Conservation (phyloP, 2,888 invertebrate species). For the Polyommatus iphigenia region DNA sequence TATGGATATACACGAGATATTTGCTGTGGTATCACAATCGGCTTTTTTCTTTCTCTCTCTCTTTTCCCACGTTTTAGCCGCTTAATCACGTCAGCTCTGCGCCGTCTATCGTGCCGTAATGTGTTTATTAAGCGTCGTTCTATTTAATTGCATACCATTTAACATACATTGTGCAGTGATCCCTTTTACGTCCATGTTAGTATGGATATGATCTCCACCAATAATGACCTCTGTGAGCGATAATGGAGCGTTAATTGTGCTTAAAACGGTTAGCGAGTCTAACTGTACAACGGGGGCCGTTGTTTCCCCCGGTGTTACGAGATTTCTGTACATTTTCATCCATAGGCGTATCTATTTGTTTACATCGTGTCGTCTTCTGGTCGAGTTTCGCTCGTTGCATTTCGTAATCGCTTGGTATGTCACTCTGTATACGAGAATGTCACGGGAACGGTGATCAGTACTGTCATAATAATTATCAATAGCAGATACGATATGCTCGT, state of each 20-base stretch:
- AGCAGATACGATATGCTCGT: slow-evolving; percentile 17
- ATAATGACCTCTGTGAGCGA: slow-evolving; percentile 50
- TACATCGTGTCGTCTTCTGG: slow-evolving; percentile 52
- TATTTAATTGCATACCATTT: slow-evolving; percentile 72
- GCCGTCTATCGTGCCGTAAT: slow-evolving; percentile 74
- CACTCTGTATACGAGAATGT: slow-evolving; percentile 58
- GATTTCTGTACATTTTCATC: slow-evolving; percentile 34
- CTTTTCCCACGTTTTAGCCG: slow-evolving; percentile 73
- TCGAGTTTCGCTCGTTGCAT: slow-evolving; percentile 55
- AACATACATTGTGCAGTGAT: slow-evolving; percentile 70
- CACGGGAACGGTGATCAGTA: slow-evolving; percentile 50
- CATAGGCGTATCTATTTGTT: slow-evolving; percentile 48
- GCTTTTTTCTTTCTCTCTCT: slow-evolving; percentile 59
- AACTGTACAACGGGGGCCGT: slow-evolving; percentile 10
- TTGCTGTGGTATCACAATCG: slow-evolving; percentile 34
- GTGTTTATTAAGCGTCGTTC: slow-evolving; percentile 76
- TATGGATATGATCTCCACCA: slow-evolving; percentile 54
- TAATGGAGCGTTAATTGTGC: slow-evolving; percentile 37
- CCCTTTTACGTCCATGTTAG: slow-evolving; percentile 60
- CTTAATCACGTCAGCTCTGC: slow-evolving; percentile 68
- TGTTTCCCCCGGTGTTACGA: slow-evolving; percentile 21
- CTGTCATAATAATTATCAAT: slow-evolving; percentile 34
- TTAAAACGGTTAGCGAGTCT: slow-evolving; percentile 33
- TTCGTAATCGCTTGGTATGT: slow-evolving; percentile 60
- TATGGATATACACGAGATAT: slow-evolving; percentile 29